A percentile compares a stretch with the other conserved stretches of the same genome.
These are phyloP conservation scores for Choloepus hoffmanni DNA, from an alignment of 2,113 vertebrate genomes.

Conservation along the genomic window DNA sequence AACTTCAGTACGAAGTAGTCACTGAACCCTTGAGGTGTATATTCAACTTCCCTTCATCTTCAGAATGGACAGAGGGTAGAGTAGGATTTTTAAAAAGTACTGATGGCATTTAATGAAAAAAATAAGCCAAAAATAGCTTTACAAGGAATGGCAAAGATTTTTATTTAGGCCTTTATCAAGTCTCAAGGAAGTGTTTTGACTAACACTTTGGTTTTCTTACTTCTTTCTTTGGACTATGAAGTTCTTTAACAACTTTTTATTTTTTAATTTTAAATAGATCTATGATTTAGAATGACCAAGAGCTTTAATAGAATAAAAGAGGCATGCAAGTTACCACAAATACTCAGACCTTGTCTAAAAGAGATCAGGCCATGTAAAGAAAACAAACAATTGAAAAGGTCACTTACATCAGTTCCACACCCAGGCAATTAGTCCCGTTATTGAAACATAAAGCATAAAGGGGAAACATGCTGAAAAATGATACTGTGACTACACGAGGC, in stretches of 20 bases:
- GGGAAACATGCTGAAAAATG: not conserved
- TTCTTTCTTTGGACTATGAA: not conserved
- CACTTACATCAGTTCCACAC: not conserved
- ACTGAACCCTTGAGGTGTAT: not conserved
- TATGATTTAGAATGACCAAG: not conserved
- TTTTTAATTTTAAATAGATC: slow-evolving; percentile 1
- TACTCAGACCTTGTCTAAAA: not conserved
- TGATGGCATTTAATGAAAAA: not conserved
- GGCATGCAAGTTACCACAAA: not conserved
- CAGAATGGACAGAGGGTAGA: not conserved
- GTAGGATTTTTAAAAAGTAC: not conserved
- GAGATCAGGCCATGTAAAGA: not conserved
- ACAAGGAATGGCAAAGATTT: not conserved
- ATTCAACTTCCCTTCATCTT: not conserved
- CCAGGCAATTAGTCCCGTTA: not conserved
- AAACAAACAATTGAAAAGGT: not conserved
- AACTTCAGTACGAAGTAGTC: not conserved
- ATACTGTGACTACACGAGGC: not conserved
- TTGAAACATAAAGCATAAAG: not conserved
- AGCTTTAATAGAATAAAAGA: slow-evolving; percentile 1
- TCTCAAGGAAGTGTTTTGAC: not conserved
- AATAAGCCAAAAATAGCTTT: slow-evolving; percentile 20
- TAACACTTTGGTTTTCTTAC: not conserved
- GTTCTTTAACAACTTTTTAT: not conserved
- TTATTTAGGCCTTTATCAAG: not conserved